Evolutionary conservation across 2,888 invertebrate genomes (phyloP).

Genomic region (Capitulum mitella): DNA sequence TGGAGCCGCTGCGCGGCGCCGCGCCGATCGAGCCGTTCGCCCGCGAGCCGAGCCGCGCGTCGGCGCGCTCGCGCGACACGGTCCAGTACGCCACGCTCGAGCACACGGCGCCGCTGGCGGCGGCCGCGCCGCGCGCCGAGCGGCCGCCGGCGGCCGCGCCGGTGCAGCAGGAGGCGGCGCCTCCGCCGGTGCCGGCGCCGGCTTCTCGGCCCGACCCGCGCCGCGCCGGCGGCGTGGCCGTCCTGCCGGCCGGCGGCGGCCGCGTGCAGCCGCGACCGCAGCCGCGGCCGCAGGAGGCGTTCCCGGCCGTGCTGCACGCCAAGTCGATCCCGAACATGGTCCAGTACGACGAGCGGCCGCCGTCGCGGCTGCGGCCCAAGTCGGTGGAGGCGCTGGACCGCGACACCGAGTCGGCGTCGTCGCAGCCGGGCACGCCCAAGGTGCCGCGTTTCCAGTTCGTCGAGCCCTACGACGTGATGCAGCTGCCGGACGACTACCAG

Average conservation of each 20-base stretch:
- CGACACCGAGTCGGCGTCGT: not conserved
- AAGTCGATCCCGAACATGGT: conserved; percentile 15
- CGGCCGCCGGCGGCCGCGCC: not conserved
- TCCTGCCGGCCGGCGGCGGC: not conserved
- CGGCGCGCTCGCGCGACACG: conserved; percentile 10
- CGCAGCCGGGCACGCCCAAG: not conserved
- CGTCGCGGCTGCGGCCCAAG: not conserved
- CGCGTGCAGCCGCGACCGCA: not conserved
- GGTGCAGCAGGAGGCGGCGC: not conserved
- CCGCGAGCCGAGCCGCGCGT: conserved; percentile 6
- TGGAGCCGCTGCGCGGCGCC: conserved; percentile 11
- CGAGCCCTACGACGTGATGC: conserved; percentile 15
- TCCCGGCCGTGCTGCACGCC: not conserved
- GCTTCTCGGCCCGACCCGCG: not conserved
- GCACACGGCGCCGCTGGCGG: conserved; percentile 18
- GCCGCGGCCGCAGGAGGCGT: not conserved
- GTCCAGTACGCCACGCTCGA: conserved; percentile 23
- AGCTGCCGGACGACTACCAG: conserved; percentile 14
- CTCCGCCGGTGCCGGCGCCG: too few relatives aligned
- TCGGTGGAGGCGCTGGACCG: conserved; percentile 5
- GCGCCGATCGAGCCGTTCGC: not conserved
- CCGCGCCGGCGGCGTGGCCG: not conserved
- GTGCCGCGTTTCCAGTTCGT: conserved; percentile 17
- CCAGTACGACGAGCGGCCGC: not conserved
- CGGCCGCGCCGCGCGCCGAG: not conserved